Evolutionary conservation across 2,888 invertebrate genomes (phyloP), one percentile per base, ranked within the genome.

Genomic region (Polylopha cassiicola): DNA sequence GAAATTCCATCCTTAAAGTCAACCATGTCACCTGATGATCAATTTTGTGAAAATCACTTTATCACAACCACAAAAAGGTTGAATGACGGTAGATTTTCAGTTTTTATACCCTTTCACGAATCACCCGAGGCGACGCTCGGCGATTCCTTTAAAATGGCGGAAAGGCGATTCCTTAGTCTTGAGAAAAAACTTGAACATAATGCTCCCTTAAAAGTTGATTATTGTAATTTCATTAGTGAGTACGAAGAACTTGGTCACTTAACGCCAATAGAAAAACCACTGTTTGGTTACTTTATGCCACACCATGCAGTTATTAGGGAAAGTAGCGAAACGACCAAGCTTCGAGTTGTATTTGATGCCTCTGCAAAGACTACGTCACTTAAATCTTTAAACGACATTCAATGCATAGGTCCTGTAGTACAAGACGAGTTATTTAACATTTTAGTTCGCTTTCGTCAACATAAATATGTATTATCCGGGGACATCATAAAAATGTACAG

Each of bases 401-500:
- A 44, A 20, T 17, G 38, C 18, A 31, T 43, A 1, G 47, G 46
- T 2, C 47, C 45, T 3, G 24, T 10, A 3, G 26, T 50, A 2
- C 50, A 50, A 15, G 46, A 47, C 15, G 26, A 34, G 7, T 13
- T 47, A 2, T 41, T 47, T 9, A 32, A 23, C 7, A 47, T 47
- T 15, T 24, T 50, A 1, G 1, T 43, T 3, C 18, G 48, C 1
- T 43, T 43, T 32, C 26, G 38, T 2, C 34, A 36, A 8, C 24
- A 44, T 16, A 28, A 34, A 5, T 47, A 36, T 15, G 30, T 44
- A 0, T 3, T 45, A n/a, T 28, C 39, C 1, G 45, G 18, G 7
- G 48, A 48, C n/a, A 37, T 47, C 2, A 31, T 34, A 24, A 43
- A 48, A 32, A 31, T 39, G 31, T 45, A 43, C 6, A 4, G 44